phyloP scores from a whole-genome alignment of 2,888 invertebrate species.

The Mythimna vitellina region DNA sequence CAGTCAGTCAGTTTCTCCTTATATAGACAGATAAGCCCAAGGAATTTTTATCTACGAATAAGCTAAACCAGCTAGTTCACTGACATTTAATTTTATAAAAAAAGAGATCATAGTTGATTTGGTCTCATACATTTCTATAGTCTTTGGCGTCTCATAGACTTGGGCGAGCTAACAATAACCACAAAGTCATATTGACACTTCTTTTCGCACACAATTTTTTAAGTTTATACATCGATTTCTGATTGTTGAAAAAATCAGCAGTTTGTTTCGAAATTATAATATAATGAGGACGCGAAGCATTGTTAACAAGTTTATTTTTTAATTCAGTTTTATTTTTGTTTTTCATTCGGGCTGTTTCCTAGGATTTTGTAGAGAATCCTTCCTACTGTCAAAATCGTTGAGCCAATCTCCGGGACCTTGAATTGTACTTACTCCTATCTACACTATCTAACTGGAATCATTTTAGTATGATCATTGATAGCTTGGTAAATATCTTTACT shows the following conservation, averaged over 20 bases:
- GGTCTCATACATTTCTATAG: neutral
- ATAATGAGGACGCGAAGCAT: too few relatives aligned
- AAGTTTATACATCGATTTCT: neutral
- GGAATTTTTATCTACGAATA: too few relatives aligned
- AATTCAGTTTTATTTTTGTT: too few relatives aligned
- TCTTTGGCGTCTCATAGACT: neutral
- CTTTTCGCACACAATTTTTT: neutral
- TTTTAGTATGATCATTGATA: neutral
- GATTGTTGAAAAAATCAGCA: neutral
- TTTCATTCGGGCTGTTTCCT: neutral
- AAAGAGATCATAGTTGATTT: neutral
- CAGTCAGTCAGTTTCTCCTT: too few relatives aligned
- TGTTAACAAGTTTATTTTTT: neutral
- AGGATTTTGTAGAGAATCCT: neutral
- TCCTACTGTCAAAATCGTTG: neutral
- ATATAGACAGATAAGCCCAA: too few relatives aligned
- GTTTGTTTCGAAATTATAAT: slow-evolving; percentile 8
- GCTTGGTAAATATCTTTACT: slow-evolving; percentile 4
- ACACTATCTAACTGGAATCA: neutral
- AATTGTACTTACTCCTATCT: too few relatives aligned
- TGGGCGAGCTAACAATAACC: neutral
- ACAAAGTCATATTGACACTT: neutral
- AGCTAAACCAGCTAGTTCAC: too few relatives aligned
- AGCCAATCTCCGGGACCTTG: neutral
- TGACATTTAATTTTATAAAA: neutral